Base-by-base conservation (phyloP, 2,113 vertebrate species). In the Fulmarus glacialis region DNA sequence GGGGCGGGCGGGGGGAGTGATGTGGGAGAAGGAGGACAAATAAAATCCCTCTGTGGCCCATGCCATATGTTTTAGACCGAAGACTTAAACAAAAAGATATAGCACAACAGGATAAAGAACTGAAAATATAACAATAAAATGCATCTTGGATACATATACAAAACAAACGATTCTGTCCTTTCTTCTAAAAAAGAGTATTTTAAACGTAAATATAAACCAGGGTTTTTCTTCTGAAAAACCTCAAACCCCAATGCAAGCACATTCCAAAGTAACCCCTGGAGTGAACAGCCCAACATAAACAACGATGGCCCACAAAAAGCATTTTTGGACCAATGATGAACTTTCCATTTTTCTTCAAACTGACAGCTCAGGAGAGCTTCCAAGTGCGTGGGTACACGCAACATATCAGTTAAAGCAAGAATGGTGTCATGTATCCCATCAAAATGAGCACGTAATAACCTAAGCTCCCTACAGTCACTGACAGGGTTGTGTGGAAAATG, bases 331-430 rank as follows among this genome's bases (percentile, higher is more conserved):
- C 48, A 45, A 48, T 71, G 70, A 47, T 63, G 74, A 78, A 38
- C 66, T 96, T 96, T 58, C 66, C 36, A 74, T 85, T 95, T 94
- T 82, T 92, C 68, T 93, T 93, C 87, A 95, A 80, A 89, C 64
- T 87, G 77, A 93, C 91, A 94, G n/a, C 47, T 90, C 43, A 82
- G 60, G 53, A 93, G 83, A 80, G 16, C 38, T 91, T 92, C 86
- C 91, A 93, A 92, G 62, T 22, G 10, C 7, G 6, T 50, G 82
- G 66, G n/a, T 83, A 52, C 2, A 8, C 52, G 68, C 32, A 84
- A 53, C 3, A 1, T 36, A 90, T 64, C 53, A 32, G 43, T 62
- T 30, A 30, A 63, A 80, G 55, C 56, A 84, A 50, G 43, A 89
- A 42, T 7, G 6, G 20, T 80, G 16, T 47, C 73, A 12, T 32